Conservation (phyloP, 2,113 vertebrate species). For the Carassius gibelio region DNA sequence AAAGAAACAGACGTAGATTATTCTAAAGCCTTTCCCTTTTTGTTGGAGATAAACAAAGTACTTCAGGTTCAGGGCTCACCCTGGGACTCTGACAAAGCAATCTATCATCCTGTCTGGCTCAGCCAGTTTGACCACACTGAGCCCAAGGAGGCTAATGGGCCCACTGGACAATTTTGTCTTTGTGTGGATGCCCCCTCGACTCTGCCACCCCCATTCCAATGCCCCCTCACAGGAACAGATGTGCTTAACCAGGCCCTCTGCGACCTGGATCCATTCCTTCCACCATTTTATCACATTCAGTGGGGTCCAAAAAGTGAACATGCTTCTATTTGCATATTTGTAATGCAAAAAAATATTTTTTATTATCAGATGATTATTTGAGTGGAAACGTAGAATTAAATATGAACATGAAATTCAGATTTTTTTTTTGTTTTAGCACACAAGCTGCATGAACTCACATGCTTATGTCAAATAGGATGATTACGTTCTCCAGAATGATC, state of each 20-base stretch:
- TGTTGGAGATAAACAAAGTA: slow-evolving; percentile 99
- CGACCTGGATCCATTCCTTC: slow-evolving; percentile 60
- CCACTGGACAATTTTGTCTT: slow-evolving; percentile 87
- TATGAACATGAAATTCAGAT: neutral
- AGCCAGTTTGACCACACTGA: slow-evolving; percentile 88
- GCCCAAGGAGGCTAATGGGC: slow-evolving; percentile 78
- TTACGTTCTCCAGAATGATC: neutral
- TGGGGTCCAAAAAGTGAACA: neutral
- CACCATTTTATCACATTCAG: slow-evolving; percentile 14
- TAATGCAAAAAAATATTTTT: neutral
- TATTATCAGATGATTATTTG: neutral
- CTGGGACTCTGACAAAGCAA: slow-evolving; percentile 99
- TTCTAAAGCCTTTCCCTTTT: slow-evolving; percentile 74
- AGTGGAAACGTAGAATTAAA: neutral
- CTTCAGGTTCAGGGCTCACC: slow-evolving; percentile 99
- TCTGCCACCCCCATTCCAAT: slow-evolving; percentile 76
- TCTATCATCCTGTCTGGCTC: slow-evolving; percentile 98
- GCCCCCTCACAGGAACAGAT: slow-evolving; percentile 80
- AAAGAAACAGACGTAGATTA: slow-evolving; percentile 60
- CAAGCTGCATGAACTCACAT: neutral
- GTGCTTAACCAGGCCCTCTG: slow-evolving; percentile 84
- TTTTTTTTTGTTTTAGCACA: neutral
- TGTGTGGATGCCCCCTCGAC: slow-evolving; percentile 81
- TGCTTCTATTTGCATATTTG: neutral
- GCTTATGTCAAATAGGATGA: neutral